phyloP scores from a whole-genome alignment of 1,140 invertebrate genomes.

The Scaptomyza montana region DNA sequence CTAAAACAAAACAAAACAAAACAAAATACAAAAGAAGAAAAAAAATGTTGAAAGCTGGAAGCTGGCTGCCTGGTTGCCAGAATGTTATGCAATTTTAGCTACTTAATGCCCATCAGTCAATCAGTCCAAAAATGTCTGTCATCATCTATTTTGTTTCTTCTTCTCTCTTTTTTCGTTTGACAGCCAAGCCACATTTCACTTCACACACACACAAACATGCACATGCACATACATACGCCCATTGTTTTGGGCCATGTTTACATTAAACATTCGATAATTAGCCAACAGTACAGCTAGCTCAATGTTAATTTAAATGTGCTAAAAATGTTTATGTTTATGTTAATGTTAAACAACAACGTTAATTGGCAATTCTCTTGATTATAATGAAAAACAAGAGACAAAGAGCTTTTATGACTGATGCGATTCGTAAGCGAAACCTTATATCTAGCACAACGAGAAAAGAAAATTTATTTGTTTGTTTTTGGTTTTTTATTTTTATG shows the following conservation, averaged over 20 bases:
- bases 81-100: constrained; percentile 79
- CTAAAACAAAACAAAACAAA: constrained; percentile 31
- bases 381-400: no score
- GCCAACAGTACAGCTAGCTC: not conserved
- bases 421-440: not conserved
- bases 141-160: constrained; percentile 50
- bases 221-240: not conserved
- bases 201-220: not conserved
- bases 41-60: constrained; percentile 2
- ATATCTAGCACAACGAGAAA: not conserved
- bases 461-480: not conserved
- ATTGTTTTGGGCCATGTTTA: not conserved
- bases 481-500: no score
- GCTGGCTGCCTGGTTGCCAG: constrained; percentile 3
- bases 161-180: not conserved
- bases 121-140: constrained; percentile 69
- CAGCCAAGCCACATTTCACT: constrained; percentile 10
- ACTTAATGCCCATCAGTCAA: constrained; percentile 79
- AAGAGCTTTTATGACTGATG: not conserved
- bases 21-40: no score
- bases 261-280: no score
- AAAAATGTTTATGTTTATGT: not conserved
- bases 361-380: not conserved
- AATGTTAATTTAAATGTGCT: not conserved
- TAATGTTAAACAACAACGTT: not conserved